These are phyloP conservation scores for Channa striata DNA, from an alignment of 2,797 vertebrate genomes.

Conservation along the genomic window DNA sequence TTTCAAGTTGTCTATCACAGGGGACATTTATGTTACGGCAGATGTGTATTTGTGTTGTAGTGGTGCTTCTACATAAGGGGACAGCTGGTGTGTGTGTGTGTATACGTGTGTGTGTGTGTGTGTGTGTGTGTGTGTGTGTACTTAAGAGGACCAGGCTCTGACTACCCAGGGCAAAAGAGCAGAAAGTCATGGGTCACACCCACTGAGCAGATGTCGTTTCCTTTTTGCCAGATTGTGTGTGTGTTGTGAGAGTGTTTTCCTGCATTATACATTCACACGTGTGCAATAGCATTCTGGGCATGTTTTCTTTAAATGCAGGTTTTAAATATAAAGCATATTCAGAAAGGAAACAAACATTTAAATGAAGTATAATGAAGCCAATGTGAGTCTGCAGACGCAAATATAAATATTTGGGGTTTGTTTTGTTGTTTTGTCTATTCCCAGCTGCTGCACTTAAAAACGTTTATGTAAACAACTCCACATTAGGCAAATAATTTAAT, in stretches of 20 bases:
- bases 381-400: no score
- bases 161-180: constrained; percentile 36
- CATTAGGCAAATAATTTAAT: not conserved
- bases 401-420: no score
- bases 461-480: not conserved
- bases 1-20: constrained; percentile 8
- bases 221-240: constrained; percentile 45
- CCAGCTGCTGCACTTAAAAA: not conserved
- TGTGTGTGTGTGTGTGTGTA: constrained; percentile 24
- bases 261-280: constrained; percentile 9
- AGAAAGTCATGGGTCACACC: constrained; percentile 54
- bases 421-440: no score
- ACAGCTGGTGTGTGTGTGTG: constrained; percentile 59
- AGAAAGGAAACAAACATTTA: no score
- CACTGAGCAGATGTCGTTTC: constrained; percentile 64
- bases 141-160: constrained; percentile 19
- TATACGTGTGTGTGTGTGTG: constrained; percentile 25
- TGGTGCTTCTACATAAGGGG: constrained; percentile 18
- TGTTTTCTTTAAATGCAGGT: no score
- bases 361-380: no score
- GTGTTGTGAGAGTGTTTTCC: constrained; percentile 5
- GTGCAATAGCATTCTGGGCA: not conserved
- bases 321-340: not conserved
- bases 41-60: constrained; percentile 15
- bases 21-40: not conserved